These are phyloP conservation scores for Cantharis lateralis DNA, from an alignment of 2,888 invertebrate genomes.

Conservation along the genomic window DNA sequence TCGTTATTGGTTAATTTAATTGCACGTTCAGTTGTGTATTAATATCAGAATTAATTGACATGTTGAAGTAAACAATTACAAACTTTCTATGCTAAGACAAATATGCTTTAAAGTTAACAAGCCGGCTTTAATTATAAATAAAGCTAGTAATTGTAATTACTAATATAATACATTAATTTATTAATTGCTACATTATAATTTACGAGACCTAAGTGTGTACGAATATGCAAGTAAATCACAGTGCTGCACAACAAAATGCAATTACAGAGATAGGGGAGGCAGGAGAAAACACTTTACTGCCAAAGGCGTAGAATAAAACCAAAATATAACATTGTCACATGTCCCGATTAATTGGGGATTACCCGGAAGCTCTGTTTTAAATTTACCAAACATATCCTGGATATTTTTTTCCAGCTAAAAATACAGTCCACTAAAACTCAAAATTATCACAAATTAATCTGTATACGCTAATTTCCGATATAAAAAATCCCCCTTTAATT, in stretches of 20 bases:
- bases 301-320: not conserved
- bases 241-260: too few relatives aligned
- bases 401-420: too few relatives aligned
- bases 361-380: too few relatives aligned
- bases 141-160: not conserved
- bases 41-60: not conserved
- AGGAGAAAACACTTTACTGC: not conserved
- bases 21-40: not conserved
- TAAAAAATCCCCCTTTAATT: not conserved
- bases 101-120: not conserved
- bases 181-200: not conserved
- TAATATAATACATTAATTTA: not conserved
- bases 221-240: not conserved
- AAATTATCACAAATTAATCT: not conserved
- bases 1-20: not conserved
- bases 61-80: not conserved
- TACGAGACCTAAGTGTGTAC: not conserved
- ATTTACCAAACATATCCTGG: too few relatives aligned
- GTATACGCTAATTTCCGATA: not conserved
- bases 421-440: too few relatives aligned
- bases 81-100: not conserved
- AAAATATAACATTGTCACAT: not conserved
- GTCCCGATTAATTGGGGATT: too few relatives aligned
- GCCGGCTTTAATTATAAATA: not conserved
- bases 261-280: not conserved